Evolutionary conservation across 2,888 invertebrate genomes (phyloP).

Genomic region (Drosophila aldrichi): DNA sequence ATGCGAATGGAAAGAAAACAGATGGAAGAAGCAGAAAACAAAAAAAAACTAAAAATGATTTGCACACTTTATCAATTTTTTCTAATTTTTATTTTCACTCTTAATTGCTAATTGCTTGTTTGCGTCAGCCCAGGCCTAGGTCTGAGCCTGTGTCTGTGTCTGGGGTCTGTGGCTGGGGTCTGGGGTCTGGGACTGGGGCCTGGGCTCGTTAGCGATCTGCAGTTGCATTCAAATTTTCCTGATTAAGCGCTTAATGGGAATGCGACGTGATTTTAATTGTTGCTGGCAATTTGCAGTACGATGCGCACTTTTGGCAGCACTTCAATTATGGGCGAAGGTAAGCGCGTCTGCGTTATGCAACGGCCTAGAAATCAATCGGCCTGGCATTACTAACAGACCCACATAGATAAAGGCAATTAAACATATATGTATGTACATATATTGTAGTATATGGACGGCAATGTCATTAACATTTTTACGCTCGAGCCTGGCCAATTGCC

Average conservation of each 20-base stretch:
- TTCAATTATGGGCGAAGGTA: constrained; percentile 68
- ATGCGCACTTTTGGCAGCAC: constrained; percentile 59
- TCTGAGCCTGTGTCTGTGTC: constrained; percentile 3
- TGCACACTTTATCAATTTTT: constrained; percentile 20
- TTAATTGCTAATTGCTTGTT: constrained; percentile 76
- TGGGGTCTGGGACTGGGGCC: not conserved
- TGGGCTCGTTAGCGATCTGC: constrained; percentile 14
- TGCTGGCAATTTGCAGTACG: constrained; percentile 34
- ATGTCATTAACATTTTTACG: constrained; percentile 70
- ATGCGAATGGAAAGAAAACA: no score
- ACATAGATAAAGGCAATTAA: not conserved
- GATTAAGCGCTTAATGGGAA: constrained; percentile 74
- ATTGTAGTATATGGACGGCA: constrained; percentile 22
- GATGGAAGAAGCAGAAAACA: not conserved
- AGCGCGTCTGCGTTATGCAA: constrained; percentile 61
- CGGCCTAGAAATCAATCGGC: constrained; percentile 64
- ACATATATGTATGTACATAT: not conserved
- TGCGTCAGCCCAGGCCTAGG: constrained; percentile 57
- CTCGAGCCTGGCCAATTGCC: constrained; percentile 27
- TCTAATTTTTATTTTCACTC: constrained; percentile 52
- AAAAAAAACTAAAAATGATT: constrained; percentile 21
- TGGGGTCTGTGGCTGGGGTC: not conserved
- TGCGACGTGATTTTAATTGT: constrained; percentile 76
- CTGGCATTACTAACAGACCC: not conserved
- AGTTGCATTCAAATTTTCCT: constrained; percentile 76